Percentiles rank a stretch among this genome's conserved stretches.
Conservation (phyloP, 2,888 invertebrate species). For the Ptycholaimellus sp. region DNA sequence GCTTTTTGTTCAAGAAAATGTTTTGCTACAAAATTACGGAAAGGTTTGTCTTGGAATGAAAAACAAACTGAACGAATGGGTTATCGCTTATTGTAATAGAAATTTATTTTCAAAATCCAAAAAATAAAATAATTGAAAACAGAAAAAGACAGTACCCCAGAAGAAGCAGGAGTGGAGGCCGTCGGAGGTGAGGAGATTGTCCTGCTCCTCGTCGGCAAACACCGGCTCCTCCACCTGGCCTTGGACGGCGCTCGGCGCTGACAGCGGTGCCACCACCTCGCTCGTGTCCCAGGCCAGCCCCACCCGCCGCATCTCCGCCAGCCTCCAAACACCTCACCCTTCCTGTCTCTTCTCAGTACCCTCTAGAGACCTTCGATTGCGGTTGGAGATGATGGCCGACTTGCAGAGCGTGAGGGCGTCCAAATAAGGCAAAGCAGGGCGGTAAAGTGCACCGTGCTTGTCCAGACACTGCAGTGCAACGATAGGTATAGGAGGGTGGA, state of each 20-base stretch:
- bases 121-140: not conserved
- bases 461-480: not conserved
- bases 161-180: not conserved
- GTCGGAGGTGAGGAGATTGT: too few species aligned
- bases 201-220: too few species aligned
- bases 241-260: too few species aligned
- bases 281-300: too few species aligned
- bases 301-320: too few species aligned
- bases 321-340: too few species aligned
- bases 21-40: too few species aligned
- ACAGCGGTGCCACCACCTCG: too few species aligned
- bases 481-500: too few species aligned
- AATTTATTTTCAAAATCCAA: too few species aligned
- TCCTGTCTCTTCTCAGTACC: not conserved
- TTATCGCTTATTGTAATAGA: not conserved
- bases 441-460: not conserved
- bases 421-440: not conserved
- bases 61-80: not conserved
- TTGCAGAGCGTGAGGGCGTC: not conserved
- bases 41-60: not conserved
- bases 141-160: not conserved
- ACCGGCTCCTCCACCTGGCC: too few species aligned
- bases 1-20: too few species aligned
- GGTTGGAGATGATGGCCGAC: not conserved
- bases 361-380: not conserved